Percentiles rank a stretch among this genome's conserved stretches.
Evolutionary conservation across 2,797 vertebrate species (phyloP).

Genomic region (Aythya fuligula): DNA sequence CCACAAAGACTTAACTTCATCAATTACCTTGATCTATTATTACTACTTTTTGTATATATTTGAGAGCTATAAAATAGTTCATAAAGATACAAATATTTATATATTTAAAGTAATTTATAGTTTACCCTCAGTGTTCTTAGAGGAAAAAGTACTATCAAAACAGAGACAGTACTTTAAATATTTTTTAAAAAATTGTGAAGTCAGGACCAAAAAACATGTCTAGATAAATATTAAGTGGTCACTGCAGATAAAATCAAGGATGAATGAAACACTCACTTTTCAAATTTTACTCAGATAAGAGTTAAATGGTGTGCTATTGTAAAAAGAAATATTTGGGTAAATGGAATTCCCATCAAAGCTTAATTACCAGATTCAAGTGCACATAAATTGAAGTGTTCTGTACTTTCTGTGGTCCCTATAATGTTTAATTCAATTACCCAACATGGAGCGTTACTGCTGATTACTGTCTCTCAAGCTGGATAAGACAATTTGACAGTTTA

Average conservation of each 20-base stretch:
- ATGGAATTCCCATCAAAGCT: constrained; percentile 66
- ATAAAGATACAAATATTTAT: neutral
- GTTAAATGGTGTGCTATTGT: constrained; percentile 38
- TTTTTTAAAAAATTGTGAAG: neutral
- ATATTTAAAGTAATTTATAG: neutral
- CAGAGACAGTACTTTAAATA: neutral
- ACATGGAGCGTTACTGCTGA: constrained; percentile 74
- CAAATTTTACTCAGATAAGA: constrained; percentile 54
- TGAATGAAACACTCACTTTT: constrained; percentile 29
- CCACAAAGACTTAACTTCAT: neutral
- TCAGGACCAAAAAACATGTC: neutral
- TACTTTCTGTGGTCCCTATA: constrained; percentile 70
- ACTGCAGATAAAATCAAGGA: constrained; percentile 17
- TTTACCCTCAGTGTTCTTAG: neutral
- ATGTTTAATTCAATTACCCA: constrained; percentile 73
- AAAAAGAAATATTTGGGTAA: constrained; percentile 69
- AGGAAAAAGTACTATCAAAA: neutral
- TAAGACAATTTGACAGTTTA: constrained; percentile 74
- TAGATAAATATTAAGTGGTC: neutral
- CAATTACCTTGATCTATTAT: neutral
- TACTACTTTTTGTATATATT: neutral
- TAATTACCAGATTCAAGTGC: constrained; percentile 72
- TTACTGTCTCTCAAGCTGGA: constrained; percentile 76
- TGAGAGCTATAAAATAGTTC: neutral
- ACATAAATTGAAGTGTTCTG: constrained; percentile 66